Evolutionary conservation across 2,888 invertebrate species (phyloP).

Genomic region (Endotricha flammealis): DNA sequence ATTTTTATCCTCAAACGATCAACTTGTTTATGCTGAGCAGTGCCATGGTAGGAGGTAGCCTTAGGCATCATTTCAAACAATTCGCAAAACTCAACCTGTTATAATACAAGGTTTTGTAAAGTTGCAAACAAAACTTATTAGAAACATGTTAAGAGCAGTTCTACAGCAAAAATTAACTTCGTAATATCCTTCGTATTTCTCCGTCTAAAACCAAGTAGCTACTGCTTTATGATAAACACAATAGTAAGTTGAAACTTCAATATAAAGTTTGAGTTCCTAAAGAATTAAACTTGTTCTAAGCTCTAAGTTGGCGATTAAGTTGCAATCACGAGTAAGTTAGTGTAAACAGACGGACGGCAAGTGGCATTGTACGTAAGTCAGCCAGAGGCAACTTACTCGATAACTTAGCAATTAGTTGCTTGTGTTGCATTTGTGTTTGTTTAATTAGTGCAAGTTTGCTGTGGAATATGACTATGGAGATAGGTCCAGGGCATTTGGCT

Average conservation of each 20-base stretch:
- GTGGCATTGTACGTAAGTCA: slow-evolving; percentile 52
- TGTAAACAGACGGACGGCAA: slow-evolving; percentile 54
- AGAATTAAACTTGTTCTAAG: slow-evolving; percentile 30
- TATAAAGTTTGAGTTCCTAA: slow-evolving; percentile 11
- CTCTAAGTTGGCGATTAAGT: slow-evolving; percentile 60
- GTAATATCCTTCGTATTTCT: not conserved
- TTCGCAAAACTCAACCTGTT: too few relatives aligned
- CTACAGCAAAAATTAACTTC: not conserved
- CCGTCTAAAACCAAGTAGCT: not conserved
- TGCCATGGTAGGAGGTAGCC: too few relatives aligned
- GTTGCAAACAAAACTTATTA: too few relatives aligned
- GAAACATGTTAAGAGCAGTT: not conserved
- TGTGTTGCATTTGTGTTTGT: slow-evolving; percentile 24
- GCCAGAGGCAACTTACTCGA: slow-evolving; percentile 40
- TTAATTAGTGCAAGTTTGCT: not conserved
- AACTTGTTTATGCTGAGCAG: too few relatives aligned
- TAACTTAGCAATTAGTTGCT: slow-evolving; percentile 51
- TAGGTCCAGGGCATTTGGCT: too few relatives aligned
- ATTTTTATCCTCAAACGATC: too few relatives aligned
- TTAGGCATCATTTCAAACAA: too few relatives aligned
- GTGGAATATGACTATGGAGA: not conserved
- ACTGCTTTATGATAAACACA: slow-evolving; percentile 8
- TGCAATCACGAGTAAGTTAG: slow-evolving; percentile 57
- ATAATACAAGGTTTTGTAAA: too few relatives aligned
- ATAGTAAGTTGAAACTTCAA: slow-evolving; percentile 8